Evolutionary conservation across 1,140 invertebrate species (phyloP), one percentile per base, ranked within the genome.

Genomic region (Cydia fagiglandana): DNA sequence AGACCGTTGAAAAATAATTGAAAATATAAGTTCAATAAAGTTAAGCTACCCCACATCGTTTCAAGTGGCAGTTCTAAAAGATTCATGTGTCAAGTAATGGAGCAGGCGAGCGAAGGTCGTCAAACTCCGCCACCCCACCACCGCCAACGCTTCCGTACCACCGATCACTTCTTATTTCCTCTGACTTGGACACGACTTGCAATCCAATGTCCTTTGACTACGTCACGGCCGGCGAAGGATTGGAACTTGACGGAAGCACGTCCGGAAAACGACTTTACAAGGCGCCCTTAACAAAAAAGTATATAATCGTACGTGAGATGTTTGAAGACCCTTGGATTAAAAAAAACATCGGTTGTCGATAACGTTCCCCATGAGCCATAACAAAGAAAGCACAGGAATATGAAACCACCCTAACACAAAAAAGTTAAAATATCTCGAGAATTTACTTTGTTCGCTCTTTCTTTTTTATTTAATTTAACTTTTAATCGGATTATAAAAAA

Each of bases 51-150:
- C 15, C 24, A 38, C 34, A n/a, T 66, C 28, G 64, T 68, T n/a
- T 1, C 64, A 38, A 68, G 6, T 30, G 66, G 0, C 47, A 74
- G 53, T 50, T 74, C 73, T 74, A 74, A 28, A 56, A 53, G 15
- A 30, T 74, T 74, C 24, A 34, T 56, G 73, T 13, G 24, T 74
- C 45, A 15, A 24, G 12, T 50, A 28, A 34, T 74, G 73, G 47
- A 15, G 41, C 41, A 47, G 73, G 73, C 73, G 45, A 50, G 73
- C 45, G 75, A 64, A 45, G 75, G 75, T 76, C 75, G 75, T 73
- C 66, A 76, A 76, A 76, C 75, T 76, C 75, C 17, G 64, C 28
- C 74, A 70, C 66, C 66, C 66, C 66, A 70, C 66, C 66, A 17
- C 66, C 66, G 66, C 64, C 24, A 17, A 50, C 64, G 61, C 64